Conservation (phyloP, 2,888 invertebrate genomes). For the Venustoraphidia nigricollis region DNA sequence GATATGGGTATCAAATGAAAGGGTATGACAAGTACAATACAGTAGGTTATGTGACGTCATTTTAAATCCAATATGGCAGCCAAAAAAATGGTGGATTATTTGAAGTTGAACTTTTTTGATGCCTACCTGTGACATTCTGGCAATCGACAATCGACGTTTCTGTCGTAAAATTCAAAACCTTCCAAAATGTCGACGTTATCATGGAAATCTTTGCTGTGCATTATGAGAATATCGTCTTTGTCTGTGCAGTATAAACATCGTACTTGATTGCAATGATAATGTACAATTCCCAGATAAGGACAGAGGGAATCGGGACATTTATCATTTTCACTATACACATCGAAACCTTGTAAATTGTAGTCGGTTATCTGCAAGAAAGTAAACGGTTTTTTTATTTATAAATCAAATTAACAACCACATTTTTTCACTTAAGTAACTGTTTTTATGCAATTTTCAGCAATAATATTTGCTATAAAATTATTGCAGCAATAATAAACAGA, state of each 20-base stretch:
- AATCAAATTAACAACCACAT: no score
- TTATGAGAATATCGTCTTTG: constrained; percentile 57
- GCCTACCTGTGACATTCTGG: constrained; percentile 36
- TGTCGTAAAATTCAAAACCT: constrained; percentile 74
- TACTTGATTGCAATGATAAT: constrained; percentile 74
- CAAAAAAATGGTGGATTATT: no score
- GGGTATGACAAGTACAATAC: no score
- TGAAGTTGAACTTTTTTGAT: no score
- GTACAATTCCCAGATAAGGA: constrained; percentile 49
- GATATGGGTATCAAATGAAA: no score
- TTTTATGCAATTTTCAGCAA: no score
- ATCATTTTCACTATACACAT: constrained; percentile 40
- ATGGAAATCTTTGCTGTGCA: constrained; percentile 78
- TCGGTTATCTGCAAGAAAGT: constrained; percentile 25
- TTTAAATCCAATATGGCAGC: no score
- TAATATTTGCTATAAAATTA: no score
- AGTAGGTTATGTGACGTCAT: no score
- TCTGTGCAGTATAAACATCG: constrained; percentile 74
- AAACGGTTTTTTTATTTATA: background rate
- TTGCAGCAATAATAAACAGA: constrained; percentile 8
- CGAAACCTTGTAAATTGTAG: constrained; percentile 44
- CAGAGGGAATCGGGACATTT: constrained; percentile 65
- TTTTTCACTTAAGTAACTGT: no score
- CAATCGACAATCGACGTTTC: constrained; percentile 51
- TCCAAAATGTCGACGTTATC: constrained; percentile 66